phyloP scores from a whole-genome alignment of 2,797 vertebrate species.

The Pteropus rufus region DNA sequence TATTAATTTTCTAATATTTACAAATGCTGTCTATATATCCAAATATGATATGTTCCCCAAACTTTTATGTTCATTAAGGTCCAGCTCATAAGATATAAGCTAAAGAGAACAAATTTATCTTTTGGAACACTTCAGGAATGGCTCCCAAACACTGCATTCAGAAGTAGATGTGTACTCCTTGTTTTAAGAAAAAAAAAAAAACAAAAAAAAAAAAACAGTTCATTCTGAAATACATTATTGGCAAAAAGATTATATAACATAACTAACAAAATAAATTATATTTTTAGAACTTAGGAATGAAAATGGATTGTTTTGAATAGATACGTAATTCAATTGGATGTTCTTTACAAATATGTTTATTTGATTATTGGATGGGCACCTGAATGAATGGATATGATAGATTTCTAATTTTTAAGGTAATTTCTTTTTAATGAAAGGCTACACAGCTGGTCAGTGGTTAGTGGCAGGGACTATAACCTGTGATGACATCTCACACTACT shows the following conservation, averaged over 20 bases:
- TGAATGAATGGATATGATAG: neutral
- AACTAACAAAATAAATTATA: neutral
- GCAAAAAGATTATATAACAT: neutral
- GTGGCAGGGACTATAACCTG: neutral
- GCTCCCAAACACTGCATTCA: neutral
- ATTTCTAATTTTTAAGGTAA: neutral
- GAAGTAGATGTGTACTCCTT: neutral
- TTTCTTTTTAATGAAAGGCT: neutral
- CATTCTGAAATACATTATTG: neutral
- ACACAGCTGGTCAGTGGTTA: neutral
- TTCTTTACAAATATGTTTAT: neutral
- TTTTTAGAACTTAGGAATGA: neutral
- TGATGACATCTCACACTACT: neutral
- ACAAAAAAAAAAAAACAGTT: neutral
- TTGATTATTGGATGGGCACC: neutral
- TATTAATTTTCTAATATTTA: neutral
- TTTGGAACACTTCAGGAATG: neutral
- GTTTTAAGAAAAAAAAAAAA: neutral
- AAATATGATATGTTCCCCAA: neutral
- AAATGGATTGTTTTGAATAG: neutral
- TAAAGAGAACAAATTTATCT: neutral
- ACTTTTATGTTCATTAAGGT: neutral
- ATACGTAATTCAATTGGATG: neutral
- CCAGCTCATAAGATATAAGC: neutral
- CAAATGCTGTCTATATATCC: neutral